These are phyloP conservation scores for Hymenochirus boettgeri DNA, from an alignment of 2,113 vertebrate genomes.

Conservation along the genomic window DNA sequence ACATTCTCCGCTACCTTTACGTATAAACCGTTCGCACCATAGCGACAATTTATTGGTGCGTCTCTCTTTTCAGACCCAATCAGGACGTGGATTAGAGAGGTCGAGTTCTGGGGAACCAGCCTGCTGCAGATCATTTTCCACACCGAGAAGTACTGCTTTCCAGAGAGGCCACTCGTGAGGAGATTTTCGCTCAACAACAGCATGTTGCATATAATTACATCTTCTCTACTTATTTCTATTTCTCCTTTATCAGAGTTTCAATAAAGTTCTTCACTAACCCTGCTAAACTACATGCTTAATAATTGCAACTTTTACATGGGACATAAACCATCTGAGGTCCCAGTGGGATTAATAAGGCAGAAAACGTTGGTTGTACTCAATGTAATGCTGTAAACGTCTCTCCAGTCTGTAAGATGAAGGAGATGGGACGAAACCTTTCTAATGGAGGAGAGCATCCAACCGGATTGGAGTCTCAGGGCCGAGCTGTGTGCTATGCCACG, in stretches of 20 bases:
- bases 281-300: too few species aligned
- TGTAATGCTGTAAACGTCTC: too few species aligned
- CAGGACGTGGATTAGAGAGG: slow-evolving; percentile 69
- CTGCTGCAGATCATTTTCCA: slow-evolving; percentile 65
- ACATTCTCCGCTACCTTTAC: too few species aligned
- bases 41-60: not conserved
- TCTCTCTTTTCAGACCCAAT: slow-evolving; percentile 53
- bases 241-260: too few species aligned
- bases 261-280: too few species aligned
- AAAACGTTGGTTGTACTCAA: too few species aligned
- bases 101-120: slow-evolving; percentile 80
- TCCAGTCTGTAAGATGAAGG: slow-evolving; percentile 79
- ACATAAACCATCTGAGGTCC: too few species aligned
- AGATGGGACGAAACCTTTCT: slow-evolving; percentile 68
- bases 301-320: too few species aligned
- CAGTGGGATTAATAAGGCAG: too few species aligned
- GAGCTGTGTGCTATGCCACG: slow-evolving; percentile 91
- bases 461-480: slow-evolving; percentile 81
- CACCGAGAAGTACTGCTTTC: slow-evolving; percentile 61
- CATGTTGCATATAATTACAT: slow-evolving; percentile 22
- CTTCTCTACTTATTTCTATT: not conserved
- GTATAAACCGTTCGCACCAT: not conserved
- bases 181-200: slow-evolving; percentile 64
- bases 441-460: slow-evolving; percentile 64
- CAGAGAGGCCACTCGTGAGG: slow-evolving; percentile 76